A percentile compares a stretch with the other conserved stretches of the same genome.
phyloP scores from a whole-genome alignment of 2,888 invertebrate species.

The Sipha maydis region DNA sequence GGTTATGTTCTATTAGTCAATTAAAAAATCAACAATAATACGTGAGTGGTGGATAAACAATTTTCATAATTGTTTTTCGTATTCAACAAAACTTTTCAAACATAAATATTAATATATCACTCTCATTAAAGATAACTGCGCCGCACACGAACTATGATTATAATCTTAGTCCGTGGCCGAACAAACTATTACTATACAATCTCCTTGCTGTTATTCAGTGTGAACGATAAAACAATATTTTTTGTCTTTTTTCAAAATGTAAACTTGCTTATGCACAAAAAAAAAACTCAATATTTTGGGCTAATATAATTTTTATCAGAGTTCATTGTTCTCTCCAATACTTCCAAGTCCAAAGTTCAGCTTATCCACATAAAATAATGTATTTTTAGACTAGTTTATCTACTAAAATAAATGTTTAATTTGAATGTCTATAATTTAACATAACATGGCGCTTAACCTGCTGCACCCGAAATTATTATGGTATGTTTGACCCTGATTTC shows the following conservation, averaged over 20 bases:
- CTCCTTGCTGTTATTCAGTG: constrained; percentile 49
- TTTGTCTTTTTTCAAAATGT: constrained; percentile 35
- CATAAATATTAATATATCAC: too few relatives aligned
- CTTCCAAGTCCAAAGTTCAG: not conserved
- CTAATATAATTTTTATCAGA: constrained; percentile 46
- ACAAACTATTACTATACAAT: constrained; percentile 27
- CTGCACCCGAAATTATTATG: constrained; percentile 5
- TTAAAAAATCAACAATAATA: too few relatives aligned
- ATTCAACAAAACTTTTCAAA: too few relatives aligned
- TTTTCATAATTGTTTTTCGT: too few relatives aligned
- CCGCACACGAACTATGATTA: too few relatives aligned
- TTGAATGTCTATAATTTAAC: not conserved
- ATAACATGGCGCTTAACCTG: not conserved
- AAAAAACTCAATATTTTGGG: constrained; percentile 6
- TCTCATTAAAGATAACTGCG: too few relatives aligned
- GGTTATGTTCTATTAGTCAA: too few relatives aligned
- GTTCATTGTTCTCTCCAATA: constrained; percentile 45
- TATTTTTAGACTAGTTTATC: constrained; percentile 20
- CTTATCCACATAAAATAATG: not conserved
- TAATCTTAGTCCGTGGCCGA: too few relatives aligned
- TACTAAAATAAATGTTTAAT: too few relatives aligned
- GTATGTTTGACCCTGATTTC: constrained; percentile 57
- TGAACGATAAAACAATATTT: constrained; percentile 12
- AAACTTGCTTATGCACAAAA: not conserved
- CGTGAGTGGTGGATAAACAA: too few relatives aligned